These are phyloP conservation scores for Ceratina japonica DNA, from an alignment of 1,140 invertebrate genomes.

Conservation along the genomic window DNA sequence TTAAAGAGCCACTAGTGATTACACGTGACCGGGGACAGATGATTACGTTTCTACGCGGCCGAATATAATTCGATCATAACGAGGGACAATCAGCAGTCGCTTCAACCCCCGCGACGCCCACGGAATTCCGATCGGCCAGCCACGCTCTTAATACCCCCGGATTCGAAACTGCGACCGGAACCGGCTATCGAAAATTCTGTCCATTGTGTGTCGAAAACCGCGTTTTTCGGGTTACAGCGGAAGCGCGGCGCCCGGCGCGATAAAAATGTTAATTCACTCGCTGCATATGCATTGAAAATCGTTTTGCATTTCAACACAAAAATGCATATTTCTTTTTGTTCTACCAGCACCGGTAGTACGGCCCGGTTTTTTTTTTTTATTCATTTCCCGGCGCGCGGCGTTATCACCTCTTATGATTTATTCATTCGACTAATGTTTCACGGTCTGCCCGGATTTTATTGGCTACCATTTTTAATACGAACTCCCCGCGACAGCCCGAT, in stretches of 20 bases:
- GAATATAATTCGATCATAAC: neutral
- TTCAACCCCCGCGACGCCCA: neutral
- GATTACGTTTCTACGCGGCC: too few relatives aligned
- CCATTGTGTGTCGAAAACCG: neutral
- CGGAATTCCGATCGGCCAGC: neutral
- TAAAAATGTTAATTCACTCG: neutral
- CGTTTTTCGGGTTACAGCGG: too few relatives aligned
- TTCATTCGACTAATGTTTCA: too few relatives aligned
- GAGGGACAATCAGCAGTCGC: constrained; percentile 14
- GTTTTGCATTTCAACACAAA: neutral
- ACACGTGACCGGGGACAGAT: too few relatives aligned
- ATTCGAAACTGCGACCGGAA: neutral
- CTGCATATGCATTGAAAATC: neutral
- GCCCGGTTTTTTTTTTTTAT: neutral
- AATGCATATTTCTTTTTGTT: too few relatives aligned
- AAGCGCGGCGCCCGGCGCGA: too few relatives aligned
- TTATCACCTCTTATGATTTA: too few relatives aligned
- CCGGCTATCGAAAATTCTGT: neutral
- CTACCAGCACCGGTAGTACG: neutral
- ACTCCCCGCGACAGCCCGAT: too few relatives aligned
- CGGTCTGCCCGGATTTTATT: too few relatives aligned
- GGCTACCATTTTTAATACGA: too few relatives aligned
- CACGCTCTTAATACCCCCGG: neutral
- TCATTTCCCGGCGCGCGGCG: too few relatives aligned
- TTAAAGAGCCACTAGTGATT: too few relatives aligned